Percentiles rank a stretch among this genome's conserved stretches.
phyloP scores from a whole-genome alignment of 2,113 vertebrate genomes.

The Montifringilla adamsi region DNA sequence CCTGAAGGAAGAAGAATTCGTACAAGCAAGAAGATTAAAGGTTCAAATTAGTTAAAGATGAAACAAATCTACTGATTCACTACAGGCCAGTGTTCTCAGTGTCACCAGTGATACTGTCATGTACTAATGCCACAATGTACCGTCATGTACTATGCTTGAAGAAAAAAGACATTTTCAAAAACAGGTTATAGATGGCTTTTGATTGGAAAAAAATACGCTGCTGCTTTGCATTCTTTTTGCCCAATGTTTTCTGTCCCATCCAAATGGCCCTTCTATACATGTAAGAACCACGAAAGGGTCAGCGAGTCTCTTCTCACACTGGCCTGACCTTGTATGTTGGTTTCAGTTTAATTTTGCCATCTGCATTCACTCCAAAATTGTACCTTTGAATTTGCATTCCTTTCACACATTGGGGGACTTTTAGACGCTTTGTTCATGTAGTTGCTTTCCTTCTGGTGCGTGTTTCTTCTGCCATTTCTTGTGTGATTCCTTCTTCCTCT shows the following conservation, averaged over 20 bases:
- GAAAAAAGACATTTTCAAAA: background rate
- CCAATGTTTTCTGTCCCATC: background rate
- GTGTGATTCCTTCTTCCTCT: background rate
- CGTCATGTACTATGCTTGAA: background rate
- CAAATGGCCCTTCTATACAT: background rate
- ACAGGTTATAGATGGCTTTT: background rate
- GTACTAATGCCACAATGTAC: background rate
- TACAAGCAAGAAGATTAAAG: conserved; percentile 21
- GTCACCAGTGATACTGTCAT: background rate
- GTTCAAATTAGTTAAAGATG: conserved; percentile 34
- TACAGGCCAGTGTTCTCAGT: background rate
- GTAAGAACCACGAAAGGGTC: background rate
- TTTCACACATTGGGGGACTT: background rate
- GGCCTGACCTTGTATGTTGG: background rate
- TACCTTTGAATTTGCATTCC: background rate
- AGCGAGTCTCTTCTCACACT: background rate
- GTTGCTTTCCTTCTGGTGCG: accelerated
- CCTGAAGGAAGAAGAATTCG: conserved; percentile 21
- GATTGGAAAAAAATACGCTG: background rate
- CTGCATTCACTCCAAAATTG: background rate
- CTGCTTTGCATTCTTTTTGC: background rate
- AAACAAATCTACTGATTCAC: conserved; percentile 14
- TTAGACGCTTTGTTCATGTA: background rate
- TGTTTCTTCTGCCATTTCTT: background rate
- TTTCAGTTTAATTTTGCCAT: background rate